These are phyloP conservation scores for Matsumurasca onukii DNA, from an alignment of 1,140 invertebrate genomes.

Conservation along the genomic window DNA sequence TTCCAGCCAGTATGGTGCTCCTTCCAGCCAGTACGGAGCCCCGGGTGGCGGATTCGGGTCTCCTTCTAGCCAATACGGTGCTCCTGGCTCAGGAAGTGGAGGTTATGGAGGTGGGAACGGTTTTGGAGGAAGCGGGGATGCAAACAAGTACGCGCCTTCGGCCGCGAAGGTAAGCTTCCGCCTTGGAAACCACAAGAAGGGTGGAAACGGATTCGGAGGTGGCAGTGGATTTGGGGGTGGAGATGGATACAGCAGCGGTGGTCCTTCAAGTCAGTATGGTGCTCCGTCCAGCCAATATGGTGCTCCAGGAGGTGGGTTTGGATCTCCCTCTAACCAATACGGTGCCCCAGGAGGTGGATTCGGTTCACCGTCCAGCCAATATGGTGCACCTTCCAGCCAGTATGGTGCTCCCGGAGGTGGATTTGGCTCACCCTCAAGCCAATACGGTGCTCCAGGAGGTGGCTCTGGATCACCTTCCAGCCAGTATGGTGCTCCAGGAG, in stretches of 20 bases:
- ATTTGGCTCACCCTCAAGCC: slow-evolving; percentile 24
- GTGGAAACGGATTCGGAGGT: slow-evolving; percentile 14
- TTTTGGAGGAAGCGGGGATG: slow-evolving; percentile 12
- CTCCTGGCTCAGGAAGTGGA: slow-evolving; percentile 15
- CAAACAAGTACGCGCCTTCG: slow-evolving; percentile 18
- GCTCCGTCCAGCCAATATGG: not conserved
- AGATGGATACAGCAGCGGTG: slow-evolving; percentile 23
- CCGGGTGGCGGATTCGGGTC: slow-evolving; percentile 14
- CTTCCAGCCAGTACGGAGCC: slow-evolving; percentile 33
- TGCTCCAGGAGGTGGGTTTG: not conserved
- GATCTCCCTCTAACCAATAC: slow-evolving; percentile 23
- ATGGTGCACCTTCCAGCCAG: slow-evolving; percentile 18
- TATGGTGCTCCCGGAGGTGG: slow-evolving; percentile 17
- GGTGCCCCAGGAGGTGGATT: not conserved
- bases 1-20: slow-evolving; percentile 30
- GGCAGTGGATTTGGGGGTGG: slow-evolving; percentile 1
- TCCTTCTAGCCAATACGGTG: slow-evolving; percentile 23
- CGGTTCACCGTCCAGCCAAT: slow-evolving; percentile 1
- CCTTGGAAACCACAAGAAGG: slow-evolving; percentile 8
- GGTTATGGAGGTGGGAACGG: not conserved
- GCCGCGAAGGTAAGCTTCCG: slow-evolving; percentile 18
- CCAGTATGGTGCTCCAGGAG: slow-evolving; percentile 29
- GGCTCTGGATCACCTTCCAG: slow-evolving; percentile 26
- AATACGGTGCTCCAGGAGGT: slow-evolving; percentile 27
- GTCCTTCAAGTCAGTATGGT: slow-evolving; percentile 5